Base-by-base conservation (phyloP, 1,140 invertebrate genomes). In the Tyrophagus putrescentiae region DNA sequence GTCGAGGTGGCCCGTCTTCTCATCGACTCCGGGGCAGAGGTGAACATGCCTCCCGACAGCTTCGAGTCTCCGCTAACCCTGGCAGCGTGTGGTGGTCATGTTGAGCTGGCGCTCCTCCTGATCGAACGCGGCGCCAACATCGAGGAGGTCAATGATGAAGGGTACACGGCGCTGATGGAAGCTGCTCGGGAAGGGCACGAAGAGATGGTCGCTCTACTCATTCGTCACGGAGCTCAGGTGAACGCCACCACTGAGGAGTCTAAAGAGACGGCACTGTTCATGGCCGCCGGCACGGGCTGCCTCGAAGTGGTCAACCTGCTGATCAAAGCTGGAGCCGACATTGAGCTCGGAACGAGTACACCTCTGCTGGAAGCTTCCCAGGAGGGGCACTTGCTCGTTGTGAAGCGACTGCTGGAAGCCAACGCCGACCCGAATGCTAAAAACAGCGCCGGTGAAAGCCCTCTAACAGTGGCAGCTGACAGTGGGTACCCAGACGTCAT, bases 141-240 rank as follows among this genome's bases (percentile, higher is more conserved):
- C 65, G 95, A 99, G 74, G 95, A 98, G 76, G 93, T 80, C 28
- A 98, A 98, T 74, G 94, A 98, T 72, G 95, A 98, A 76, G 93
- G 94, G 23, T 98, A 98, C 72, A 98, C 94, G 6, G 93, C 94
- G n/a, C 75, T 99, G 36, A 95, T 94, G 90, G 95, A 98, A 77
- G 94, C 93, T 57, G 89, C 92, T 21, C 76, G 95, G 16, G 95
- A 98, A 75, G 95, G 95, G 23, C 94, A 99, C 72, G 88, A 97
- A 71, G 90, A 95, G 72, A 96, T 98, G 88, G 93, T 98, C 11
- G 87, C 89, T 32, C 75, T 96, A 42, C 79, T 98, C 23, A 76
- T 98, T 0, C 84, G 83, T 66, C 87, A 94, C 77, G 89, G 84
- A 64, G 94, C 94, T 27, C 86, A 93, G 67, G 94, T 98, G 65